These are phyloP conservation scores for Spilogale gracilis DNA, from an alignment of 2,113 vertebrate genomes.

Conservation along the genomic window DNA sequence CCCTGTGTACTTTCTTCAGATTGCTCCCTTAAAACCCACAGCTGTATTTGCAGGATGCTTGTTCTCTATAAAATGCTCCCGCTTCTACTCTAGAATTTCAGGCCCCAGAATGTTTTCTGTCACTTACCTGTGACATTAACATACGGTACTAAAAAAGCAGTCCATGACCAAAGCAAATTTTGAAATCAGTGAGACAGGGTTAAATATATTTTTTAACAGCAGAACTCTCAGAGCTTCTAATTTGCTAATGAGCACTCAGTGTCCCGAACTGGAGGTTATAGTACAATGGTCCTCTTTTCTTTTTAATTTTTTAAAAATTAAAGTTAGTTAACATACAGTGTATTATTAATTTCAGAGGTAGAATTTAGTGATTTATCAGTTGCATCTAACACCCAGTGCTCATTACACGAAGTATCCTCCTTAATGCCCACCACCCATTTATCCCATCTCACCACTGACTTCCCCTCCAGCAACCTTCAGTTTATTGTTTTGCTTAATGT, in stretches of 20 bases:
- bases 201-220: not conserved
- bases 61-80: not conserved
- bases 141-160: rapidly evolving
- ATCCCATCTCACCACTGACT: not conserved
- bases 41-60: not conserved
- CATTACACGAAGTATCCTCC: not conserved
- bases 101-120: not conserved
- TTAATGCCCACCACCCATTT: not conserved
- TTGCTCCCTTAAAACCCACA: not conserved
- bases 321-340: not conserved
- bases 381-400: not conserved
- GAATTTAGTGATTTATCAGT: not conserved
- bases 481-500: not conserved
- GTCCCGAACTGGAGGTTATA: not conserved
- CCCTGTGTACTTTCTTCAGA: not conserved
- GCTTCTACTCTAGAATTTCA: no score
- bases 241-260: not conserved
- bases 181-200: not conserved
- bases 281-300: not conserved
- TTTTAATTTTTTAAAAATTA: not conserved
- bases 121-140: not conserved
- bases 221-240: not conserved
- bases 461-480: not conserved
- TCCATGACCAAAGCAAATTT: not conserved
- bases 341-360: not conserved